Evolutionary conservation across 2,113 vertebrate species (phyloP), one percentile per base, ranked within the genome.

Genomic region (Bagarius yarrelli): DNA sequence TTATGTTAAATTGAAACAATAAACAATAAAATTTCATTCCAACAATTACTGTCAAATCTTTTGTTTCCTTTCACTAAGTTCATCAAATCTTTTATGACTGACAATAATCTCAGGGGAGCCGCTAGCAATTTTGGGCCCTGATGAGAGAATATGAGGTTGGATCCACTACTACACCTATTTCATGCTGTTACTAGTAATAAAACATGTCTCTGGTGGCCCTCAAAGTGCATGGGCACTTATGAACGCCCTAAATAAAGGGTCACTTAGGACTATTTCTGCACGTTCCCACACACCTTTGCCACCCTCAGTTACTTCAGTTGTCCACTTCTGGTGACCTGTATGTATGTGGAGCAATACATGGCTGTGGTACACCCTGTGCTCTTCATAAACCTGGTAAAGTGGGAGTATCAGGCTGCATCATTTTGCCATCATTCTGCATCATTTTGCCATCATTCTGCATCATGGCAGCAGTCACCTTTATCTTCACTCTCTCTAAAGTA

Each of bases 331-430:
- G 78, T 91, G 52, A 59, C 88, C 34, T 85, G 89, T 23, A 90
- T 92, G 91, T 92, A 90, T 44, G 8, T 90, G 30, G 90, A 90
- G 72, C 88, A 89, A 34, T 89, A 88, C 81, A 13, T 88, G 61
- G 90, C 90, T 0, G 88, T 87, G 63, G 52, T 74, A 0, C 80
- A 61, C n/a, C 87, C 89, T 0, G 74, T 90, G 69, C 73, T 88
- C 57, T 90, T 89, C 83, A 83, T 90, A 50, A 85, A 30, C 34
- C 3, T 81, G 30, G 84, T 81, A 27, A 87, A 44, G 25, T 79
- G 83, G 85, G 81, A 90, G 79, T 85, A 88, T 44, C 73, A 83
- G 0, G 36, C 66, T 32, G 78, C 76, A 30, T 87, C n/a, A 88
- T 19, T 87, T 78, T 1, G 79, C 25, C 13, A 32, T 74, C 47